These are phyloP conservation scores for Sebastes miniatus DNA, from an alignment of 2,797 vertebrate species.

Conservation along the genomic window DNA sequence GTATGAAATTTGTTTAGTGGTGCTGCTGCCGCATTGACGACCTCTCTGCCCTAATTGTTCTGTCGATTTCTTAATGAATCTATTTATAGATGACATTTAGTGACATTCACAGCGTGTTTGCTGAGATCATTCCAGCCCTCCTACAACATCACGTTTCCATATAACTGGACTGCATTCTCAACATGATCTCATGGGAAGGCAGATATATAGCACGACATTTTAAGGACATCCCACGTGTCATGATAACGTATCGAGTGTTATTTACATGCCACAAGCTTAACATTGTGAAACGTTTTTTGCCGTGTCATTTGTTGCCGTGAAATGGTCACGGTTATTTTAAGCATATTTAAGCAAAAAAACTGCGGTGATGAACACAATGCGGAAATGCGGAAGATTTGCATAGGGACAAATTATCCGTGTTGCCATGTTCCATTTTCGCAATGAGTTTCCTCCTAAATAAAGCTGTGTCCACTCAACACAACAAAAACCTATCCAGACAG, in stretches of 20 bases:
- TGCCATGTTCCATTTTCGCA: too few species aligned
- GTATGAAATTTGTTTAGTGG: not conserved
- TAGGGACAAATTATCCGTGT: too few species aligned
- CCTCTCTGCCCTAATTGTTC: not conserved
- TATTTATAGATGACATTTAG: slow-evolving; percentile 17
- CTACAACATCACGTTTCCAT: not conserved
- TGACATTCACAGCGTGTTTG: not conserved
- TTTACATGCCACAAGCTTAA: not conserved
- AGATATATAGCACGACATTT: not conserved
- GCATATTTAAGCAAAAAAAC: too few species aligned
- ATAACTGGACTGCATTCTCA: not conserved
- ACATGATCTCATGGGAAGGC: not conserved
- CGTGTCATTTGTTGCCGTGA: too few species aligned
- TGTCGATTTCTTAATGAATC: slow-evolving; percentile 3
- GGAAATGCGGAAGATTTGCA: too few species aligned
- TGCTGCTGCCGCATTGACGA: not conserved
- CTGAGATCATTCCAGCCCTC: not conserved
- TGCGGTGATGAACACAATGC: too few species aligned
- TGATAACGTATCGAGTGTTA: too few species aligned
- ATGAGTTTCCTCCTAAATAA: too few species aligned
- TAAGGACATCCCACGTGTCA: not conserved
- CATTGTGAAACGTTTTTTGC: too few species aligned
- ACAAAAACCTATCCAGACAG: too few species aligned
- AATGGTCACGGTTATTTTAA: too few species aligned
- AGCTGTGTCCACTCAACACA: too few species aligned